Percentiles rank a stretch among this genome's conserved stretches.
These are phyloP conservation scores for Merops nubicus DNA, from an alignment of 2,113 vertebrate species.

Conservation along the genomic window DNA sequence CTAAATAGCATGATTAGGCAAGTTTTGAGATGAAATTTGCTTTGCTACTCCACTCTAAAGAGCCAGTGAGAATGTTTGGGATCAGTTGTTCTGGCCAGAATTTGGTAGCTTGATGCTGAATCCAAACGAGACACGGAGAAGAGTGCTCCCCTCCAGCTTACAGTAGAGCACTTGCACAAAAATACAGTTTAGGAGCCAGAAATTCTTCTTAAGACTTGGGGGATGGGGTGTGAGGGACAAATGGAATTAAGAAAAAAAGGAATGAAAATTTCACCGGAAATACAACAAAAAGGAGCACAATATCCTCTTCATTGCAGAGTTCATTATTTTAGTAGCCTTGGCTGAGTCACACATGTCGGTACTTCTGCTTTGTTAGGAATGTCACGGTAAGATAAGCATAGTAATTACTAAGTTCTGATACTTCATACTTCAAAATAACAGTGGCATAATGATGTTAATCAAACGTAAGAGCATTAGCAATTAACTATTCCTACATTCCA, in stretches of 20 bases:
- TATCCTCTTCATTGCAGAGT: not conserved
- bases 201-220: not conserved
- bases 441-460: not conserved
- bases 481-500: not conserved
- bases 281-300: not conserved
- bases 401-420: not conserved
- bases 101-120: not conserved
- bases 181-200: not conserved
- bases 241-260: too few species aligned
- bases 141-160: not conserved
- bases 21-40: not conserved
- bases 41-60: not conserved
- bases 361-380: not conserved
- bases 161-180: not conserved
- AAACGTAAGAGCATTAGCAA: not conserved
- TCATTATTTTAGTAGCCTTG: not conserved
- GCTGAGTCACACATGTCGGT: not conserved
- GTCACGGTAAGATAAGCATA: not conserved
- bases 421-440: not conserved
- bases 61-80: not conserved
- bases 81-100: not conserved
- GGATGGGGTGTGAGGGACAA: rapidly evolving
- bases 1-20: not conserved
- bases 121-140: not conserved
- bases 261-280: not conserved